phyloP scores from a whole-genome alignment of 1,140 invertebrate genomes.

The Panonychus citri region DNA sequence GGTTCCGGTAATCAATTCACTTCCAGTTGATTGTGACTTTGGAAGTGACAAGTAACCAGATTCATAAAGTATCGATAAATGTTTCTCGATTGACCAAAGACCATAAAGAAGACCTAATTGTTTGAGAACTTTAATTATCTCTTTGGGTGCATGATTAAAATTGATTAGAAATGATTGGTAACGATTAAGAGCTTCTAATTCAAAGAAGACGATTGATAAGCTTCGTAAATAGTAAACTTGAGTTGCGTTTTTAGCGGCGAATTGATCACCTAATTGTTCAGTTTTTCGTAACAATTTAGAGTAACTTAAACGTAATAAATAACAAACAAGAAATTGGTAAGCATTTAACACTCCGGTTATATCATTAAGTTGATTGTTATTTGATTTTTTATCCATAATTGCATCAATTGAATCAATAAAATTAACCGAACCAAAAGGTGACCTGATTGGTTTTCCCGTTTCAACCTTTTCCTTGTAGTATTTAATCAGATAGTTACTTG shows the following conservation, averaged over 20 bases:
- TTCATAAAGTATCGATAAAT: slow-evolving; percentile 10
- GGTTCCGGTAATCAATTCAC: slow-evolving; percentile 22
- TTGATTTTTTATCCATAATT: too few relatives aligned
- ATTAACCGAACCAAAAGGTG: slow-evolving; percentile 36
- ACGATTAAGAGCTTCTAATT: slow-evolving; percentile 19
- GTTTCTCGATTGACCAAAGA: slow-evolving; percentile 17
- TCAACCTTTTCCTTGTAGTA: slow-evolving; percentile 20
- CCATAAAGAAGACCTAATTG: slow-evolving; percentile 15
- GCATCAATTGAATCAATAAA: slow-evolving; percentile 16
- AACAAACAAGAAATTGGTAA: slow-evolving; percentile 58
- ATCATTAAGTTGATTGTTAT: too few relatives aligned
- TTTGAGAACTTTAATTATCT: slow-evolving; percentile 5
- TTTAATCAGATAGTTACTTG: slow-evolving; percentile 61
- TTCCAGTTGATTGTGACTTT: slow-evolving; percentile 12
- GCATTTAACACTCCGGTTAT: slow-evolving; percentile 35
- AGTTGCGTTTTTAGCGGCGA: slow-evolving; percentile 47
- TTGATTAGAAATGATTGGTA: slow-evolving; percentile 2
- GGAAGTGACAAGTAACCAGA: slow-evolving; percentile 15
- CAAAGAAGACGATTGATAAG: slow-evolving; percentile 48
- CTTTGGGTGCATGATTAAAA: background rate
- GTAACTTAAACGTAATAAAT: slow-evolving; percentile 37
- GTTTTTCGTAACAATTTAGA: slow-evolving; percentile 30
- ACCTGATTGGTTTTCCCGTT: slow-evolving; percentile 12
- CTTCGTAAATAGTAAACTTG: slow-evolving; percentile 58
- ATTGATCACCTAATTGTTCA: slow-evolving; percentile 33